A percentile compares a stretch with the other conserved stretches of the same genome.
phyloP scores from a whole-genome alignment of 2,797 vertebrate genomes.

The Sarcoramphus papa region DNA sequence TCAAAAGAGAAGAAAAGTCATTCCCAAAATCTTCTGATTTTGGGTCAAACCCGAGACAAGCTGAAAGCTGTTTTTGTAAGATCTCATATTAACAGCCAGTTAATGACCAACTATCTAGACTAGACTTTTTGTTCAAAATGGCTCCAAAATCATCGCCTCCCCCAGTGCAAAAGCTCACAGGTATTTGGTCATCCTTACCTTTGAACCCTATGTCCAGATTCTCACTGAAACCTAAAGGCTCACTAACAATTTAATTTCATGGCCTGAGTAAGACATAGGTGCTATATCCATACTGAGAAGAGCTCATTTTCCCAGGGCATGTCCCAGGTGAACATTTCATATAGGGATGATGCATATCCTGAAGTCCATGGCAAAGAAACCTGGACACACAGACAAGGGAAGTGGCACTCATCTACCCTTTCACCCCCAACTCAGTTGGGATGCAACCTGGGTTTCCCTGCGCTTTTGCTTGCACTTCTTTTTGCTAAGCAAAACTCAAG shows the following conservation, averaged over 20 bases:
- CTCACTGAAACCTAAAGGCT: neutral
- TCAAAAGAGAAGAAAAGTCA: neutral
- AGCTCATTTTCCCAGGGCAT: neutral
- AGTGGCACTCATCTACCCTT: neutral
- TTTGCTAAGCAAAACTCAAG: neutral
- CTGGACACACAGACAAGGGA: neutral
- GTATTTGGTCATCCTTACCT: neutral
- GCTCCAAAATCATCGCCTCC: neutral
- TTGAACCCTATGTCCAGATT: neutral
- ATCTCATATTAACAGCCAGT: conserved; percentile 1
- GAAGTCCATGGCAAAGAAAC: neutral
- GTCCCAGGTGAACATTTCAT: neutral
- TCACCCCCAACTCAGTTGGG: neutral
- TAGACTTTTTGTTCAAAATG: neutral
- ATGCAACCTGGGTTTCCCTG: neutral
- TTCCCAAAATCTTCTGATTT: neutral
- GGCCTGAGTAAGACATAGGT: neutral
- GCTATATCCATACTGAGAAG: neutral
- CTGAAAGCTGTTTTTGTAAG: neutral
- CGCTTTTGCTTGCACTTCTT: neutral
- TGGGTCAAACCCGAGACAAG: neutral
- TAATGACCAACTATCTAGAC: neutral
- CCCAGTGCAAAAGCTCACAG: neutral
- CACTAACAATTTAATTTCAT: neutral
- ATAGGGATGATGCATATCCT: neutral